Conservation (phyloP, 2,797 vertebrate species). For the Malurus splendens region DNA sequence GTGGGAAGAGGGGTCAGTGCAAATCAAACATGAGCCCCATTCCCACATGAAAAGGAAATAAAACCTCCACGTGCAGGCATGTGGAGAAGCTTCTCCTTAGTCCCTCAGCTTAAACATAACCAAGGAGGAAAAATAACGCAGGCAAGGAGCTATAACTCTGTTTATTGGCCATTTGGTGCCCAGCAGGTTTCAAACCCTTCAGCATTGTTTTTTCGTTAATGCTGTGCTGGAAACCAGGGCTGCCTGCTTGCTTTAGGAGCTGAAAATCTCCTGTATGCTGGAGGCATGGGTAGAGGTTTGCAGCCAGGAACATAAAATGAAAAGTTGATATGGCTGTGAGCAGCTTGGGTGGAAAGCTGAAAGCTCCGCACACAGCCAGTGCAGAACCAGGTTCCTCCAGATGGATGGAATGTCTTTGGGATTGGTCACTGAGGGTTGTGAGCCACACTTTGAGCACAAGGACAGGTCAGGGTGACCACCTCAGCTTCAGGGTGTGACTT, state of each 20-base stretch:
- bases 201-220: neutral
- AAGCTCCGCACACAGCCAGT: neutral
- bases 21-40: slow-evolving; percentile 12
- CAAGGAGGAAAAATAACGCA: slow-evolving; percentile 3
- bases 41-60: slow-evolving; percentile 35
- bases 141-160: neutral
- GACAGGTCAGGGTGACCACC: neutral
- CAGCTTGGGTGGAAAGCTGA: neutral
- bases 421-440: neutral
- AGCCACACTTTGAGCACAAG: neutral
- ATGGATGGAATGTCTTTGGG: neutral
- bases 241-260: neutral
- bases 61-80: slow-evolving; percentile 39
- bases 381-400: neutral
- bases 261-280: slow-evolving; percentile 4
- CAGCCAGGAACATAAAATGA: neutral
- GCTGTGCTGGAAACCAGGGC: neutral
- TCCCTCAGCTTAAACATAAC: neutral
- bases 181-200: neutral
- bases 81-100: slow-evolving; percentile 26
- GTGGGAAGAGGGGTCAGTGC: slow-evolving; percentile 52
- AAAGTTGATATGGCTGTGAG: neutral
- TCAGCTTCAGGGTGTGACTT: neutral
- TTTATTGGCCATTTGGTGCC: neutral
- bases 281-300: neutral